These are phyloP conservation scores for Lasiurus borealis DNA, from an alignment of 2,113 vertebrate genomes.

Conservation along the genomic window DNA sequence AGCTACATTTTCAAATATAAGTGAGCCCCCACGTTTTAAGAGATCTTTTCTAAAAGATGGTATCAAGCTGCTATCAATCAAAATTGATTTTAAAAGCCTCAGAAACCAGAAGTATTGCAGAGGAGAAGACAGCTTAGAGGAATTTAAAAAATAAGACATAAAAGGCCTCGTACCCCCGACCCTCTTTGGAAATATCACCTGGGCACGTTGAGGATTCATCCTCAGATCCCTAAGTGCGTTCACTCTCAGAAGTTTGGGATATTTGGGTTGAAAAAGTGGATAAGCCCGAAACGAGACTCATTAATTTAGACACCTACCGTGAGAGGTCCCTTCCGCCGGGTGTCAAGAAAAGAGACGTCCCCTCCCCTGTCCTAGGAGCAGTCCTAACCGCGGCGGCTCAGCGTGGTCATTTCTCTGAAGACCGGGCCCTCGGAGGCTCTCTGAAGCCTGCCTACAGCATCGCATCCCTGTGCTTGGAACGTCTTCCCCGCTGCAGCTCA, in stretches of 20 bases:
- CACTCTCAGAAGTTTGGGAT: not conserved
- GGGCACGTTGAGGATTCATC: not conserved
- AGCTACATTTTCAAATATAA: not conserved
- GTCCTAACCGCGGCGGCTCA: not conserved
- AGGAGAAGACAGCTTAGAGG: not conserved
- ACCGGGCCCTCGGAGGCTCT: not conserved
- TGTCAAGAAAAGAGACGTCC: not conserved
- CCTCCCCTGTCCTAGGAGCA: not conserved
- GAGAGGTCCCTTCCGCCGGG: conserved; percentile 27
- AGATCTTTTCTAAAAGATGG: not conserved
- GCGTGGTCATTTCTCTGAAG: not conserved
- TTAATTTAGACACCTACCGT: conserved; percentile 32
- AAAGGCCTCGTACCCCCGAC: fast-evolving
- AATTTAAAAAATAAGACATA: not conserved
- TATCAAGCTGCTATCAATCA: not conserved
- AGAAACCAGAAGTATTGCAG: not conserved
- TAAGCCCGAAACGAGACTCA: not conserved
- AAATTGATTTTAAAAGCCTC: conserved; percentile 38
- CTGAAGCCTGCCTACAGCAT: not conserved
- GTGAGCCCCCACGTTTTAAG: not conserved
- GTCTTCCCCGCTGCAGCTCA: not conserved
- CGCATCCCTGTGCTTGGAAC: not conserved
- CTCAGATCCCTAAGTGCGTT: not conserved
- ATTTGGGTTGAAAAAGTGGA: not conserved
- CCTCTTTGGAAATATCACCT: not conserved